Conservation (phyloP, 2,113 vertebrate genomes). For the Chelonoidis abingdonii region DNA sequence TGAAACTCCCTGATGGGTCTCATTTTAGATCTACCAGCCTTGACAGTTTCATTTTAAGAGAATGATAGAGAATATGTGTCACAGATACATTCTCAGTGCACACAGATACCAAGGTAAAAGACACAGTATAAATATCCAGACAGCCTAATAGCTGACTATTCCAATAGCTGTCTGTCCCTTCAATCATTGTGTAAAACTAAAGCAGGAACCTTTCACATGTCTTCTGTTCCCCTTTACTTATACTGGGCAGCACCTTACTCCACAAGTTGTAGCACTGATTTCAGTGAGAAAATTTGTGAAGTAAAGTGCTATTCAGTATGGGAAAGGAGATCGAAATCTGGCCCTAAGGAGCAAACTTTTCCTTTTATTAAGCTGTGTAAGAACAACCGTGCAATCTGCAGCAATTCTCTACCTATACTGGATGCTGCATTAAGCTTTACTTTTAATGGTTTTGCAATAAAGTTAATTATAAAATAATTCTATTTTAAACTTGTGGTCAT, state of each 20-base stretch:
- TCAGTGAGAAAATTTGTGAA: neutral
- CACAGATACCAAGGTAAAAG: conserved; percentile 44
- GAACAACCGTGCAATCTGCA: neutral
- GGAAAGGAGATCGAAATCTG: neutral
- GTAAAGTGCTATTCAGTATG: conserved; percentile 16
- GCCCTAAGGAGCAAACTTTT: neutral
- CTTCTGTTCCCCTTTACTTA: conserved; percentile 73
- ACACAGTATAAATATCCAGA: conserved; percentile 58
- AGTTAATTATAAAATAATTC: neutral
- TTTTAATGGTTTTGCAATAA: conserved; percentile 4
- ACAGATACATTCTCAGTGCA: conserved; percentile 35
- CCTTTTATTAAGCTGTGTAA: neutral
- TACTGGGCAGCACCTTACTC: neutral
- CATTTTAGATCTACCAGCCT: neutral
- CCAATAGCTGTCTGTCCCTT: conserved; percentile 70
- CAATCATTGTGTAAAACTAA: conserved; percentile 75
- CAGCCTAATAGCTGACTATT: conserved; percentile 55
- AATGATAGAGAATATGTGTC: conserved; percentile 36
- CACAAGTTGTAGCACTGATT: neutral
- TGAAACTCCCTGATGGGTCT: neutral
- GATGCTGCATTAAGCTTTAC: neutral
- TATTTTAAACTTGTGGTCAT: neutral
- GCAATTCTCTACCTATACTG: neutral
- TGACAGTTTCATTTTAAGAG: conserved; percentile 26
- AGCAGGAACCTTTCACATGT: conserved; percentile 78